Conservation (phyloP, 2,113 vertebrate genomes). For the Gavialis gangeticus region DNA sequence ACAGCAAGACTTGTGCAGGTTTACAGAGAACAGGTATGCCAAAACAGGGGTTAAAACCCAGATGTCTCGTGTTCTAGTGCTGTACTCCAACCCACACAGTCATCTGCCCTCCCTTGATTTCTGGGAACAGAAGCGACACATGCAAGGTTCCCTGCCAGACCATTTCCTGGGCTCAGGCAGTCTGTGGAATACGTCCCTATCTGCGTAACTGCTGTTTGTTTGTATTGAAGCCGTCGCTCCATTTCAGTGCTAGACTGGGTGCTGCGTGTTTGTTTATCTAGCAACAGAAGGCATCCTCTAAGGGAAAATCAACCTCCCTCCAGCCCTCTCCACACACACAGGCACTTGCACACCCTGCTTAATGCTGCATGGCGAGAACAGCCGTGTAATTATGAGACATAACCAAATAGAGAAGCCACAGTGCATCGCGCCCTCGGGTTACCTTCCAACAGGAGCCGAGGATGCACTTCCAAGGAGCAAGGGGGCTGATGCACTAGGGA, state of each 20-base stretch:
- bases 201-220: neutral
- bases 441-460: neutral
- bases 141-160: neutral
- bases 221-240: conserved; percentile 49
- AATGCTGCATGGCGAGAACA: conserved; percentile 18
- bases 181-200: neutral
- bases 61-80: neutral
- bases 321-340: neutral
- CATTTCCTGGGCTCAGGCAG: neutral
- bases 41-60: neutral
- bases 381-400: conserved; percentile 25
- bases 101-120: neutral
- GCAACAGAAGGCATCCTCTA: conserved; percentile 67
- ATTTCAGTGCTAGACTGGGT: conserved; percentile 43
- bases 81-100: neutral
- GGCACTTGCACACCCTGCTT: neutral
- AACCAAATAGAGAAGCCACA: neutral
- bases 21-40: neutral
- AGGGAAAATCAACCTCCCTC: neutral
- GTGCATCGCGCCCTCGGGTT: neutral
- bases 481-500: neutral
- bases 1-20: fast-evolving
- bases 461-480: neutral
- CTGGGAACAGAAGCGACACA: neutral
- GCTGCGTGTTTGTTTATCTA: conserved; percentile 58